phyloP scores from a whole-genome alignment of 2,888 invertebrate genomes.

The Blomia tropicalis region DNA sequence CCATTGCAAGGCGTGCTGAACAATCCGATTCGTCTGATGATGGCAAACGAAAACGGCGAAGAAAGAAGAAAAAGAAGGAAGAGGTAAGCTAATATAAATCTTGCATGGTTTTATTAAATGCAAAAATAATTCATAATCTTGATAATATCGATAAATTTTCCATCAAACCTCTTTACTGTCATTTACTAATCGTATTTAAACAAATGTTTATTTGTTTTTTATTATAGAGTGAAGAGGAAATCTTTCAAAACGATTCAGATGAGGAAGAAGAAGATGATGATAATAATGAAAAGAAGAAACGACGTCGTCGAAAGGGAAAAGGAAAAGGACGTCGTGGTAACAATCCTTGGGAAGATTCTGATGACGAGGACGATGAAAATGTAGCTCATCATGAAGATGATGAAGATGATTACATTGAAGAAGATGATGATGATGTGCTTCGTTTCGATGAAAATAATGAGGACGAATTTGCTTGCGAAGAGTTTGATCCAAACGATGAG shows the following conservation, averaged over 20 bases:
- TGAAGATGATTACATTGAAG: conserved; percentile 34
- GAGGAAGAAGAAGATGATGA: conserved; percentile 28
- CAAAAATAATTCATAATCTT: neutral
- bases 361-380: conserved; percentile 27
- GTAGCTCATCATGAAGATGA: conserved; percentile 28
- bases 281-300: conserved; percentile 20
- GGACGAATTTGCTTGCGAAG: conserved; percentile 72
- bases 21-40: conserved; percentile 32
- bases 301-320: conserved; percentile 3
- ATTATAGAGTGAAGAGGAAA: conserved; percentile 19
- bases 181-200: no score
- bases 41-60: conserved; percentile 17
- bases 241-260: conserved; percentile 24
- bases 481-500: conserved; percentile 48
- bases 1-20: neutral
- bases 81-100: conserved; percentile 4
- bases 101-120: neutral
- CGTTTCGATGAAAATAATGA: conserved; percentile 46
- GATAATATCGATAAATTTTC: neutral
- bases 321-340: conserved; percentile 2
- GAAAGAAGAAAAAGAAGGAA: conserved; percentile 13
- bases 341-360: conserved; percentile 25
- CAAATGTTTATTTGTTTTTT: no score
- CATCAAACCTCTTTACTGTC: no score
- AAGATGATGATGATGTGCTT: conserved; percentile 39